Conservation (phyloP, 2,797 vertebrate species). For the Xyrichtys novacula region DNA sequence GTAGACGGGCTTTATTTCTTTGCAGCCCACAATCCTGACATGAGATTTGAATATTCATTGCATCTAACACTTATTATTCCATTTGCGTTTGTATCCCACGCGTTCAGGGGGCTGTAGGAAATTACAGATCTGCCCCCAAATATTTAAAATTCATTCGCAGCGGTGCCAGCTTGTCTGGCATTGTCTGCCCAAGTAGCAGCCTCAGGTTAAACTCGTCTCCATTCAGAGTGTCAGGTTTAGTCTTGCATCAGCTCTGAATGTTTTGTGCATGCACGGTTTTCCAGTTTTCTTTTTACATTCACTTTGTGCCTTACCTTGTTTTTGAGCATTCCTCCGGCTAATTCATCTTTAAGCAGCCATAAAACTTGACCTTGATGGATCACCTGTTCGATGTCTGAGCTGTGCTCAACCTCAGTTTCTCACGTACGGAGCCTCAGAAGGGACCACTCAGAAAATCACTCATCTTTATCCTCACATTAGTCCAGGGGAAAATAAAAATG, state of each 20-base stretch:
- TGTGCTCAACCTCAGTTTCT: constrained; percentile 22
- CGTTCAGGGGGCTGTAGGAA: constrained; percentile 55
- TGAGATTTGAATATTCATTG: constrained; percentile 76
- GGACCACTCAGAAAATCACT: constrained; percentile 72
- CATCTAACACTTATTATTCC: constrained; percentile 65
- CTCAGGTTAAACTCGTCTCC: constrained; percentile 43
- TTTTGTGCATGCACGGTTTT: background rate
- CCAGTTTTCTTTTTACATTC: constrained; percentile 10
- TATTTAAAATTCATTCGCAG: constrained; percentile 50
- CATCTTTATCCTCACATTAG: constrained; percentile 83
- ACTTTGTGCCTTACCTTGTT: constrained; percentile 16
- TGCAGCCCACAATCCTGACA: constrained; percentile 58
- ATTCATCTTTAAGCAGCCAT: constrained; percentile 18
- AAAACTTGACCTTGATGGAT: constrained; percentile 47
- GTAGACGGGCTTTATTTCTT: constrained; percentile 27
- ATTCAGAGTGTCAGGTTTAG: constrained; percentile 24
- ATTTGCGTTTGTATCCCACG: constrained; percentile 41
- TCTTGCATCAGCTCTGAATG: background rate
- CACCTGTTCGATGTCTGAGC: constrained; percentile 9
- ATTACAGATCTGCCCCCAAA: constrained; percentile 51
- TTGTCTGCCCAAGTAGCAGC: constrained; percentile 26
- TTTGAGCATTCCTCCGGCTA: constrained; percentile 12
- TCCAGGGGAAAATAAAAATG: constrained; percentile 67
- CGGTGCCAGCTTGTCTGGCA: constrained; percentile 41
- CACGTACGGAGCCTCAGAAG: constrained; percentile 36